Evolutionary conservation across 2,113 vertebrate genomes (phyloP).

Genomic region (Cebidichthys violaceus): DNA sequence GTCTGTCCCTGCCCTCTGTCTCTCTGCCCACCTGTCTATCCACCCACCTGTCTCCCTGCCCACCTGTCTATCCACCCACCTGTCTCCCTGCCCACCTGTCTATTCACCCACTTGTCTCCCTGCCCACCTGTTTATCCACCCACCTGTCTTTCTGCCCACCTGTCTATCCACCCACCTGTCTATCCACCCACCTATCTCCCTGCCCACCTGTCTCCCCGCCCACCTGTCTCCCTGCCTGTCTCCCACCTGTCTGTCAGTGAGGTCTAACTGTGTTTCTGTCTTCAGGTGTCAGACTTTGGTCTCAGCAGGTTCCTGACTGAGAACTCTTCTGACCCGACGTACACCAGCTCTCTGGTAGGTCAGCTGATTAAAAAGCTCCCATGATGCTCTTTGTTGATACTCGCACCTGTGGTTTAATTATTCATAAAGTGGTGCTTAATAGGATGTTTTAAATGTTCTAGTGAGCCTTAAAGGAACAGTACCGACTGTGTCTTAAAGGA

Average conservation of each 20-base stretch:
- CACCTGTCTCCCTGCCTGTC: no score
- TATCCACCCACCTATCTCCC: no score
- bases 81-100: not conserved
- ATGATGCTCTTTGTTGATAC: not conserved
- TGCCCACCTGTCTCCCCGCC: no score
- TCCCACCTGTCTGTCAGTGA: not conserved
- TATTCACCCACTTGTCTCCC: no score
- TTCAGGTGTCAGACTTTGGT: conserved; percentile 75
- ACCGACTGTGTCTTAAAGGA: no score
- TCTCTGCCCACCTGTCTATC: not conserved
- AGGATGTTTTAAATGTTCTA: no score
- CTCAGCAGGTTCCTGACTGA: conserved; percentile 75
- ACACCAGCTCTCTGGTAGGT: conserved; percentile 77
- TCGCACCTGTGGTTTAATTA: no score
- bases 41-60: not conserved
- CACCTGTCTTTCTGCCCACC: no score
- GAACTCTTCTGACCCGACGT: conserved; percentile 74
- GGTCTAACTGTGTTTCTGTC: not conserved
- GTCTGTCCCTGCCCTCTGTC: not conserved
- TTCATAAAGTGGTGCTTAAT: no score
- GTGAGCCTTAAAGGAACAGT: no score
- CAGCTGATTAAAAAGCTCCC: not conserved
- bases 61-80: accelerated
- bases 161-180: no score
- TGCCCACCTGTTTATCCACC: no score